These are phyloP conservation scores for Apamea epomidion DNA, from an alignment of 2,888 invertebrate species.

Conservation along the genomic window DNA sequence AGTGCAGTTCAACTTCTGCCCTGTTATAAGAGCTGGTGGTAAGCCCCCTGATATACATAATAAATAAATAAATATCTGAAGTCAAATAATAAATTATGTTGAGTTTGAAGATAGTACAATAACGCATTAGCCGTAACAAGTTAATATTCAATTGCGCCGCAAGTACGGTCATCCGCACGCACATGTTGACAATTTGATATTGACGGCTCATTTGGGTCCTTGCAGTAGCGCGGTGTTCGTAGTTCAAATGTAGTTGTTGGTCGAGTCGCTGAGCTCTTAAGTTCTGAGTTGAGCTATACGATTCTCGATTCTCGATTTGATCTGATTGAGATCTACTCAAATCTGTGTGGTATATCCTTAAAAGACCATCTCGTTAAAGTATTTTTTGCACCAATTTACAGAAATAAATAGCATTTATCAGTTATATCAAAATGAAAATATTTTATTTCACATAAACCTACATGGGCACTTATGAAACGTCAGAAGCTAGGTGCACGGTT, in stretches of 20 bases:
- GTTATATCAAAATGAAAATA: background rate
- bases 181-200: background rate
- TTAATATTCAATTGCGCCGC: slow-evolving; percentile 27
- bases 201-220: background rate
- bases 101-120: slow-evolving; percentile 11
- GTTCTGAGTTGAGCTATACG: too few relatives aligned
- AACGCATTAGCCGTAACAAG: slow-evolving; percentile 20
- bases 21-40: too few relatives aligned
- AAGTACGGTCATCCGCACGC: slow-evolving; percentile 2
- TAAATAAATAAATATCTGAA: background rate
- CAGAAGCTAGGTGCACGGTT: background rate
- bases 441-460: background rate
- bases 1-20: too few relatives aligned
- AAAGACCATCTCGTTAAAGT: background rate
- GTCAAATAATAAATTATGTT: slow-evolving; percentile 1
- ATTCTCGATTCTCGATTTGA: too few relatives aligned
- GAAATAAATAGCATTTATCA: background rate
- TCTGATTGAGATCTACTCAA: background rate
- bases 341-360: background rate
- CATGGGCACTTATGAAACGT: background rate
- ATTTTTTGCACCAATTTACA: background rate
- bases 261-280: background rate
- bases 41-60: background rate
- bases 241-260: background rate
- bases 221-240: background rate